Conservation (phyloP, 92 coral and sea anemone species). For the Pocillopora meandrina region DNA sequence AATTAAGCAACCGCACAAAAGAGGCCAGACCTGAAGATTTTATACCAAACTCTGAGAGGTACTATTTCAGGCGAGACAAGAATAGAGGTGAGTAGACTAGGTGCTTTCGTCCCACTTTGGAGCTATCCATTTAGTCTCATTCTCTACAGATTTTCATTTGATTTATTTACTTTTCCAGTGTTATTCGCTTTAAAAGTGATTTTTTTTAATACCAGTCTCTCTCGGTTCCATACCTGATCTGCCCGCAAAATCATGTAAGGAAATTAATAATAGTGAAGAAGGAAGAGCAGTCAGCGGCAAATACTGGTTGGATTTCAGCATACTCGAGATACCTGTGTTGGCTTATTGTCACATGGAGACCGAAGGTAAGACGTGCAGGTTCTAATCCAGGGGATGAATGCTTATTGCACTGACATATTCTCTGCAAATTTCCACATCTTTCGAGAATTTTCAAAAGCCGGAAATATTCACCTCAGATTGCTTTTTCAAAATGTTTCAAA, state of each 20-base stretch:
- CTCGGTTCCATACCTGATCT: conserved; percentile 34
- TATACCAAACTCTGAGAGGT: background rate
- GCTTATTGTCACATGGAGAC: conserved; percentile 22
- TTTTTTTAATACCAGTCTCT: background rate
- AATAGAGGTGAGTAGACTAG: conserved; percentile 9
- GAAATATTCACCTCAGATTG: too few species aligned
- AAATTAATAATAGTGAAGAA: conserved; percentile 21
- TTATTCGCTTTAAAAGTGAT: background rate
- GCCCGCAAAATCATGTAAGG: conserved; percentile 21
- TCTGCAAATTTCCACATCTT: too few species aligned
- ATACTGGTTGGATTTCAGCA: conserved; percentile 14
- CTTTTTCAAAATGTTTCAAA: too few species aligned
- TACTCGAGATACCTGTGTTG: background rate
- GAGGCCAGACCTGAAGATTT: conserved; percentile 30
- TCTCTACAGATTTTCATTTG: background rate
- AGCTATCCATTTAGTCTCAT: background rate
- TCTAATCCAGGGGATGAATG: too few species aligned
- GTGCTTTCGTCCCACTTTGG: background rate
- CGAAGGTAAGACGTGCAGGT: conserved; percentile 2
- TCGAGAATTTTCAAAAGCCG: too few species aligned
- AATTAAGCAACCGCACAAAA: conserved; percentile 33
- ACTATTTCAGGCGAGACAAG: conserved; percentile 10
- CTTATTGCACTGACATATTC: too few species aligned
- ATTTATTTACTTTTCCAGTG: background rate
- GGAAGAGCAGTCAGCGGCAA: conserved; percentile 2